Conservation (phyloP, 2,888 invertebrate species). For the Minunthozetes semirufus region DNA sequence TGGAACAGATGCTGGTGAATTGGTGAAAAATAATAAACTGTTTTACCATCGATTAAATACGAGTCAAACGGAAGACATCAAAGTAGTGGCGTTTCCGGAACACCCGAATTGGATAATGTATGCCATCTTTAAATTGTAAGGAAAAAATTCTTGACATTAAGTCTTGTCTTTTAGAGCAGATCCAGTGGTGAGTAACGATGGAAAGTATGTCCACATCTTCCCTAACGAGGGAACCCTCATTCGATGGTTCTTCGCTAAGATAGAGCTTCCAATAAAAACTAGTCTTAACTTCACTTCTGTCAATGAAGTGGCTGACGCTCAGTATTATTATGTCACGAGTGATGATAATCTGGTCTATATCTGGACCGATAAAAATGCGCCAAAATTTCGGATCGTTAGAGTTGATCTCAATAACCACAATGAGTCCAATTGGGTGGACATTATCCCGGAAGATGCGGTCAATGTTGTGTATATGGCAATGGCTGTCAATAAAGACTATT, state of each 20-base stretch:
- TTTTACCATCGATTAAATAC: conserved; percentile 37
- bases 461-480: conserved; percentile 50
- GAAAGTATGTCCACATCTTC: conserved; percentile 30
- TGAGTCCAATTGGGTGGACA: conserved; percentile 47
- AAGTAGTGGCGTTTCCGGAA: conserved; percentile 35
- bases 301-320: conserved; percentile 1
- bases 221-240: conserved; percentile 33
- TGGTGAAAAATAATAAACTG: no score
- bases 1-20: conserved; percentile 32
- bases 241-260: conserved; percentile 29
- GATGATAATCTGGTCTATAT: conserved; percentile 33
- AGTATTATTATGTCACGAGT: conserved; percentile 34
- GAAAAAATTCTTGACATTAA: no score
- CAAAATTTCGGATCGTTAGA: conserved; percentile 33
- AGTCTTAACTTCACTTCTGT: not conserved
- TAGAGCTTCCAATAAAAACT: not conserved
- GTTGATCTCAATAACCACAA: conserved; percentile 22
- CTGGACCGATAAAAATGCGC: conserved; percentile 36
- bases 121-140: no score
- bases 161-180: conserved; percentile 24
- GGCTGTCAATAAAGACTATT: conserved; percentile 49
- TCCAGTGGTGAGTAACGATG: conserved; percentile 28
- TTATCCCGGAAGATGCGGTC: conserved; percentile 48
- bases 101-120: conserved; percentile 36
- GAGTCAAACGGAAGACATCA: conserved; percentile 34